Base-by-base conservation (phyloP, 2,888 invertebrate genomes). In the Limulus polyphemus region DNA sequence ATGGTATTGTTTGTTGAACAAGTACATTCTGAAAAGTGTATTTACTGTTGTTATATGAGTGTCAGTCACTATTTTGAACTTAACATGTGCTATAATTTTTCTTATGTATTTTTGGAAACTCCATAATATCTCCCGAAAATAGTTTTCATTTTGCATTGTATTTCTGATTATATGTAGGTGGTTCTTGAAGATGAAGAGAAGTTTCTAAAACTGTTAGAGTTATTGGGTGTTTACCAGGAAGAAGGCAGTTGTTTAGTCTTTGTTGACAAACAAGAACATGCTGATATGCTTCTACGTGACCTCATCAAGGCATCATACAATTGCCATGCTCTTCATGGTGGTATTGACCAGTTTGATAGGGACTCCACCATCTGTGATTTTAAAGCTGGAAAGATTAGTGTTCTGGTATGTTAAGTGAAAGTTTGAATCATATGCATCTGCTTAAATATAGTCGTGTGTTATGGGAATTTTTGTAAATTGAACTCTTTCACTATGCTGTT, bases 271-370 rank as follows among this genome's bases (percentile, higher is more conserved):
- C 98, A 99, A 77, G 98, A 98, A 76, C 90, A 93, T 73, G 97
- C 97, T 0, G 97, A 97, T 75, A 88, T 88, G 47, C 78, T 95
- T 17, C 79, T 94, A 55, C 92, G 93, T 74, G 94, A 97, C 72
- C 82, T 99, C 1, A 90, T 99, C 89, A 93, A 89, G 76, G 91
- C 93, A 0, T 90, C 93, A 0, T 99, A 99, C 76, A 86, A 89
- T 13, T 98, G 97, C 74, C 87, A 98, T 86, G 92, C 97, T 61
- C 81, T 99, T 58, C 99, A 99, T 74, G 99, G 99, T 63, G 99
- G 97, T 70, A 97, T 99, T 74, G 99, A 99, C 80, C 99, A 99
- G 79, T 97, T 94, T 77, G 99, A 99, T 80, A 83, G 99, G 71
- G 99, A 99, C 79, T 93, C 93, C 7, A 97, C 94, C 48, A 98